Conservation (phyloP, 2,888 invertebrate species). For the Dynastes maya region DNA sequence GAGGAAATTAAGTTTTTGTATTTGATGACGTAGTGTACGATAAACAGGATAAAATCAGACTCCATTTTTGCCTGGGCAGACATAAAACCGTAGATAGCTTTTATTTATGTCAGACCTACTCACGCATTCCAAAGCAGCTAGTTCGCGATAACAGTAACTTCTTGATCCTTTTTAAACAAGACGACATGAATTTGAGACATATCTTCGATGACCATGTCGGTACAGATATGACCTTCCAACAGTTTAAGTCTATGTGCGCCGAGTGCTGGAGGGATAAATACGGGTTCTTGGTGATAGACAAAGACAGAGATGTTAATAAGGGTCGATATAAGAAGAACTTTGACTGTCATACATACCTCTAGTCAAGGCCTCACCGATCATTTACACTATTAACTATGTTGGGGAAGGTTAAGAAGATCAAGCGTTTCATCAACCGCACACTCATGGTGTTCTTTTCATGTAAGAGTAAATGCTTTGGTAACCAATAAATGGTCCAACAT, state of each 20-base stretch:
- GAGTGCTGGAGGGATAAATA: slow-evolving; percentile 61
- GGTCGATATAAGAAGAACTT: no score
- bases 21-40: slow-evolving; percentile 67
- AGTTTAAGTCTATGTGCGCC: slow-evolving; percentile 61
- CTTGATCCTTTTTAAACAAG: slow-evolving; percentile 65
- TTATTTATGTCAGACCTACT: slow-evolving; percentile 64
- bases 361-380: no score
- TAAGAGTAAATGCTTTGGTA: no score
- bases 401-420: no score
- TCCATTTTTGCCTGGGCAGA: slow-evolving; percentile 62
- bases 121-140: slow-evolving; percentile 64
- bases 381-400: no score
- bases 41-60: slow-evolving; percentile 60
- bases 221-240: slow-evolving; percentile 57
- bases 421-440: no score
- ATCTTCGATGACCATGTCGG: slow-evolving; percentile 57
- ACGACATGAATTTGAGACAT: slow-evolving; percentile 64
- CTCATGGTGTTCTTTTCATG: no score
- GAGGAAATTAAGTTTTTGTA: slow-evolving; percentile 63
- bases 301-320: slow-evolving; percentile 53
- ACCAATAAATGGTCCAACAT: no score
- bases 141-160: slow-evolving; percentile 66
- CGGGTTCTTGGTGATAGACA: slow-evolving; percentile 60
- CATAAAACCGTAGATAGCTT: slow-evolving; percentile 64
- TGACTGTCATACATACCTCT: neutral